Conservation (phyloP, 2,797 vertebrate species). For the Hydrophis major region DNA sequence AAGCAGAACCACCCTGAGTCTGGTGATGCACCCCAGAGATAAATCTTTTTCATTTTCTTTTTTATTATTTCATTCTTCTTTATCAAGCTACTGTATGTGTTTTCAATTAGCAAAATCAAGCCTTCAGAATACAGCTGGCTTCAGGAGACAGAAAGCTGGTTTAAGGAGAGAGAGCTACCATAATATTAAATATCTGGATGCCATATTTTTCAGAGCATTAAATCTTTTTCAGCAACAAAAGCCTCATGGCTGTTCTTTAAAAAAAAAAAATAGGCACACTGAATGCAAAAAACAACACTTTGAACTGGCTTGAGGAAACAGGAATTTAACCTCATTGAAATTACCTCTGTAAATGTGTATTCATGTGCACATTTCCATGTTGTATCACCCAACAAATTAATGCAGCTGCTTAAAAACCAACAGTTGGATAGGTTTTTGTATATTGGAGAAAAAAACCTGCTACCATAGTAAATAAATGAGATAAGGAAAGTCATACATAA, state of each 20-base stretch:
- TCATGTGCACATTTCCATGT: not conserved
- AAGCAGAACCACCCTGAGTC: constrained; percentile 20
- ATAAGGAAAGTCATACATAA: not conserved
- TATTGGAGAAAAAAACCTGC: constrained; percentile 30
- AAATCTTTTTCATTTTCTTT: constrained; percentile 26
- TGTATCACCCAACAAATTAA: constrained; percentile 41
- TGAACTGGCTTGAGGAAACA: not conserved
- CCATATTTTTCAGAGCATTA: constrained; percentile 9
- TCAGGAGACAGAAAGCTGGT: not conserved
- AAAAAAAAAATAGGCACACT: constrained; percentile 28
- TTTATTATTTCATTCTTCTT: constrained; percentile 13
- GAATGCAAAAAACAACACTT: constrained; percentile 27
- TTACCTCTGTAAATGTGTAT: not conserved
- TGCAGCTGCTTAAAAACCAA: constrained; percentile 43
- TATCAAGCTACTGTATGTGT: not conserved
- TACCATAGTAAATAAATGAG: not conserved
- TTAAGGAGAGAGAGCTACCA: not conserved
- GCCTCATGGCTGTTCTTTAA: constrained; percentile 11
- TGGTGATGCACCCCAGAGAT: constrained; percentile 7
- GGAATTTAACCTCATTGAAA: constrained; percentile 17
- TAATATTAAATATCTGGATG: not conserved
- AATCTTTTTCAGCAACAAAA: not conserved
- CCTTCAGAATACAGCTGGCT: constrained; percentile 19
- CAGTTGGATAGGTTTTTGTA: not conserved
- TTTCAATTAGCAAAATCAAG: constrained; percentile 34